Evolutionary conservation across 2,888 invertebrate genomes (phyloP), one percentile per base, ranked within the genome.

Genomic region (Drymonia ruficornis): DNA sequence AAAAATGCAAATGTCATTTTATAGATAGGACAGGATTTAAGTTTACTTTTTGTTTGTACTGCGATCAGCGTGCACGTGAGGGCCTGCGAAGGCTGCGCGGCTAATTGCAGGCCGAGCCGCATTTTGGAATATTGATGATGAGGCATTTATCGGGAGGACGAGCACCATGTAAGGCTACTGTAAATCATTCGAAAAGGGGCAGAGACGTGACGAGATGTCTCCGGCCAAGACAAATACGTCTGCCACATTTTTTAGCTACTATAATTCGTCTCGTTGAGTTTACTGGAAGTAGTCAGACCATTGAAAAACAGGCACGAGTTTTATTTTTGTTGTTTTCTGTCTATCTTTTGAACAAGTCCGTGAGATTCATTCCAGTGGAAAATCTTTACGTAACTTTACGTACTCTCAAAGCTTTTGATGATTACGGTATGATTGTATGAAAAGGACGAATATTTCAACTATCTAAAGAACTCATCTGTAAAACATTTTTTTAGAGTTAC

Each of bases 111-210:
- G 79, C 82, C 80, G 82, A 85, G 87, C 87, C 83, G 90, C 91
- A 91, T 91, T 91, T 91, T 89, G 89, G 91, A 91, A 92, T 92
- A 92, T 91, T 91, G 91, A 91, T 91, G 89, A 90, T 89, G 89
- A 88, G 87, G 83, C 84, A 89, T 91, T 90, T 91, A 91, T 91
- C 90, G 87, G 83, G 87, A 87, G 87, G 87, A 90, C 91, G 81
- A 84, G 83, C 78, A 70, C 91, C 91, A 82, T 92, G 86, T 91
- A 91, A 67, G 91, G 91, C 76, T 73, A 80, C 86, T 78, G 91
- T 92, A 91, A 90, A 91, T 91, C 90, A 92, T 89, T 89, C 87
- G 83, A 83, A 84, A 83, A 86, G 77, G 83, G 77, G 83, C 80
- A 74, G 80, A 78, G 87, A 91, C 88, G 90, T 89, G 91, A 89